Evolutionary conservation across 2,888 invertebrate genomes (phyloP).

Genomic region (Acleris cristana): DNA sequence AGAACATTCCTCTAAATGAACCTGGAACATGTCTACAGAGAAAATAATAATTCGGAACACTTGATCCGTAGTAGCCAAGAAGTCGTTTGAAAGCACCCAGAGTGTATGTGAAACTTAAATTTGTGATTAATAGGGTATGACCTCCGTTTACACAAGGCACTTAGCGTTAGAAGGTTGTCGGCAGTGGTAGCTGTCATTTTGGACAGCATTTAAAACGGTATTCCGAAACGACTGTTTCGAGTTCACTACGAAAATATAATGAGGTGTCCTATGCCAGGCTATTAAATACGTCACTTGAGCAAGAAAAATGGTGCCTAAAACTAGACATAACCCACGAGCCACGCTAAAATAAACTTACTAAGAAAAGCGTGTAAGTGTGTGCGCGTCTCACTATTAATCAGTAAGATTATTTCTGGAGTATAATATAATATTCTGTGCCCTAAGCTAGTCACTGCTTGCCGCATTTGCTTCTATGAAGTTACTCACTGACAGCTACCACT

Average conservation of each 20-base stretch:
- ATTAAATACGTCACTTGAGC: too few relatives aligned
- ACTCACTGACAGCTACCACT: slow-evolving; percentile 42
- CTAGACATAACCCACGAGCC: too few relatives aligned
- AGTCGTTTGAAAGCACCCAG: not conserved
- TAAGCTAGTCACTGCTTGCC: slow-evolving; percentile 28
- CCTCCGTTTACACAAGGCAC: slow-evolving; percentile 21
- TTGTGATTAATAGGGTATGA: slow-evolving; percentile 1
- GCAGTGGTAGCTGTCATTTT: slow-evolving; percentile 42
- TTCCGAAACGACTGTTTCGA: not conserved
- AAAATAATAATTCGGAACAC: too few relatives aligned
- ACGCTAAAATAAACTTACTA: too few relatives aligned
- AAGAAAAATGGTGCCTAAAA: not conserved
- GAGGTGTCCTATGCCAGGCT: too few relatives aligned
- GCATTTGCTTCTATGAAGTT: slow-evolving; percentile 28
- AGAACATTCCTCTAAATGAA: too few relatives aligned
- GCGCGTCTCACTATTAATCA: too few relatives aligned
- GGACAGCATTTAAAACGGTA: slow-evolving; percentile 28
- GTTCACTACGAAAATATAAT: too few relatives aligned
- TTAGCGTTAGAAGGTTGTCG: slow-evolving; percentile 17
- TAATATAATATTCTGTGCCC: not conserved
- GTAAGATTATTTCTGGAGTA: too few relatives aligned
- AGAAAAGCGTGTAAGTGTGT: too few relatives aligned
- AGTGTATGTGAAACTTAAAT: slow-evolving; percentile 4
- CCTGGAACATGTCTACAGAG: too few relatives aligned
- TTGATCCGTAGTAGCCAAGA: too few relatives aligned